Evolutionary conservation across 2,113 vertebrate genomes (phyloP), one percentile per base, ranked within the genome.

Genomic region (Tachysurus fulvidraco): DNA sequence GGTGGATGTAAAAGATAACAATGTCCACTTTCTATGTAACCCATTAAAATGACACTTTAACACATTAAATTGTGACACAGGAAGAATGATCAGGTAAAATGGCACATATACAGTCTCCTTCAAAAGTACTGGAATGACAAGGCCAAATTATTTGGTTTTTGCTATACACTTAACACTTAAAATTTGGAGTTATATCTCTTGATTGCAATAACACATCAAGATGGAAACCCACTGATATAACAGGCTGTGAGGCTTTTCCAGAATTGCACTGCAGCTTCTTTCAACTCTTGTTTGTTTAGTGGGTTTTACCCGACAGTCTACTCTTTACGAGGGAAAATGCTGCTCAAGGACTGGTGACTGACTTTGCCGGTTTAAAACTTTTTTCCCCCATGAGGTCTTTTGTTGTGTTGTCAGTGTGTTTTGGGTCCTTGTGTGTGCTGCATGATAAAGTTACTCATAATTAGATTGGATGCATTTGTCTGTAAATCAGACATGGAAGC

Each of bases 1-100:
- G 25, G 46, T 88, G 89, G 81, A 84, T 25, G 82, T 19, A 46
- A 79, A 55, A 74, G 19, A 74, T 78, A 62, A 82, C 28, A 77
- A 8, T 12, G 54, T 80, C 54, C 28, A 36, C 13, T 81, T 81
- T 81, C 36, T 25, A 25, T 44, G 11, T 25, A 59, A 11, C 10
- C 55, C 4, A 44, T 60, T 36, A 36, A 36, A 36, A 1, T 14
- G 21, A 81, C 78, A 60, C 21, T 25, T 5, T 21, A 81, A 30
- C 30, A 8, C n/a, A 36, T 79, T 59, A 11, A 17, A 57, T 36
- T 28, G 55, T 55, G 52, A 19, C 14, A n/a, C 14, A 17, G n/a
- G 52, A 77, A 28, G 25, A 77, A 77, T 54, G 13, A 77, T 77
- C 73, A 78, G 46, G 50, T 17, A 28, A n/a, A 55, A 54, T 54